Evolutionary conservation across 2,797 vertebrate genomes (phyloP).

Genomic region (Vireo griseus): DNA sequence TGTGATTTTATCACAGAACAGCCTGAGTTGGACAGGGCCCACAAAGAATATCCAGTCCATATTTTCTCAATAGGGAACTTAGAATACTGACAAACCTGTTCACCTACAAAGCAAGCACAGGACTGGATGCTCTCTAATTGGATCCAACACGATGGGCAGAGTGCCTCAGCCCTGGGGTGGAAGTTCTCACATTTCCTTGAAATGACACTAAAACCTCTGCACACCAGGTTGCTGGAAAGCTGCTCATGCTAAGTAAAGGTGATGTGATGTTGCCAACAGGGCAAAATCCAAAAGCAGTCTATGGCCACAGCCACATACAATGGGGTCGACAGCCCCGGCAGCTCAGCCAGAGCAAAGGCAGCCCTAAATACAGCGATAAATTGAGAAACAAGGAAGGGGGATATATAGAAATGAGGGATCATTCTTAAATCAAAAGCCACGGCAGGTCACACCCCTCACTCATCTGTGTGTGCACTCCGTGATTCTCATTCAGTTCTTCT

Average conservation of each 20-base stretch:
- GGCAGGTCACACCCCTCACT: conserved; percentile 43
- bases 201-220: not conserved
- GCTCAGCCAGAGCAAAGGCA: not conserved
- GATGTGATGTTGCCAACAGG: not conserved
- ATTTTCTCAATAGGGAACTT: not conserved
- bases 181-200: not conserved
- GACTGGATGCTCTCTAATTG: not conserved
- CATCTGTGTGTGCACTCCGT: conserved; percentile 57
- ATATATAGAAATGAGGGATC: conserved; percentile 16
- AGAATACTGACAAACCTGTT: not conserved
- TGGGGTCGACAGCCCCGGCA: not conserved
- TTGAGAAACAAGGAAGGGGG: not conserved
- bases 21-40: not conserved
- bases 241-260: not conserved
- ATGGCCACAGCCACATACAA: not conserved
- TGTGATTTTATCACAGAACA: not conserved
- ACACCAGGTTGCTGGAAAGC: not conserved
- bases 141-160: not conserved
- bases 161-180: accelerated
- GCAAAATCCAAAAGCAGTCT: not conserved
- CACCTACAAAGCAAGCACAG: not conserved
- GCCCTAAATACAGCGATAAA: conserved; percentile 21
- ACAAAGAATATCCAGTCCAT: too few relatives aligned
- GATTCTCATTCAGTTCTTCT: conserved; percentile 66
- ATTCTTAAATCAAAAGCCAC: conserved; percentile 34